Evolutionary conservation across 2,113 vertebrate genomes (phyloP).

Genomic region (Tachycineta bicolor): DNA sequence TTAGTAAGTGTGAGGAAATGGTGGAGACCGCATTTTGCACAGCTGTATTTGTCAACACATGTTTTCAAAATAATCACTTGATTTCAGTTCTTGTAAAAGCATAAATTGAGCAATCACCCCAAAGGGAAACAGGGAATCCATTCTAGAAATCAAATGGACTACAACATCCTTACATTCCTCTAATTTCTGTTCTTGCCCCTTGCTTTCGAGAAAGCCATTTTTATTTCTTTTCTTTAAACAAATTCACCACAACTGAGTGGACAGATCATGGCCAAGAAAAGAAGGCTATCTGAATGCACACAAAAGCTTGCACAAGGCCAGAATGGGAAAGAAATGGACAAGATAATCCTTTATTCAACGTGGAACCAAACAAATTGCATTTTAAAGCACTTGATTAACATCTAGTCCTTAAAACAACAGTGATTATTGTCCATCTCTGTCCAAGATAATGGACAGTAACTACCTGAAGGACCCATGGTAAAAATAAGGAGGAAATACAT

Average conservation of each 20-base stretch:
- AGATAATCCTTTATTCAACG: not conserved
- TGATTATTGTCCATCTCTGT: not conserved
- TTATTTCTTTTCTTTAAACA: not conserved
- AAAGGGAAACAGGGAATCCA: conserved; percentile 15
- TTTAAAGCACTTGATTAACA: not conserved
- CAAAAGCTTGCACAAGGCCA: not conserved
- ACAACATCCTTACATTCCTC: not conserved
- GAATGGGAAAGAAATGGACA: not conserved
- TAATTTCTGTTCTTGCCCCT: conserved; percentile 4
- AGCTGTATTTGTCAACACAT: not conserved
- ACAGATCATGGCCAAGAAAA: not conserved
- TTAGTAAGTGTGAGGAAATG: conserved; percentile 4
- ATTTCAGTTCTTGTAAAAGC: conserved; percentile 40
- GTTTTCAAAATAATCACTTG: conserved; percentile 41
- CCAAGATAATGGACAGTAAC: not conserved
- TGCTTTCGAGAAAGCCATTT: not conserved
- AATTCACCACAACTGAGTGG: not conserved
- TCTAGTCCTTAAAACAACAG: not conserved
- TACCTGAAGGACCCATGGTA: not conserved
- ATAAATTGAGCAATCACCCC: not conserved
- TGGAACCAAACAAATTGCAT: not conserved
- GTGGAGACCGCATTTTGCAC: not conserved
- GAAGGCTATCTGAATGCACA: not conserved
- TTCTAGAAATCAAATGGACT: conserved; percentile 16
- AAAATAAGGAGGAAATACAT: not conserved